phyloP scores from a whole-genome alignment of 2,797 vertebrate genomes.

The Anabacerthia variegaticeps region DNA sequence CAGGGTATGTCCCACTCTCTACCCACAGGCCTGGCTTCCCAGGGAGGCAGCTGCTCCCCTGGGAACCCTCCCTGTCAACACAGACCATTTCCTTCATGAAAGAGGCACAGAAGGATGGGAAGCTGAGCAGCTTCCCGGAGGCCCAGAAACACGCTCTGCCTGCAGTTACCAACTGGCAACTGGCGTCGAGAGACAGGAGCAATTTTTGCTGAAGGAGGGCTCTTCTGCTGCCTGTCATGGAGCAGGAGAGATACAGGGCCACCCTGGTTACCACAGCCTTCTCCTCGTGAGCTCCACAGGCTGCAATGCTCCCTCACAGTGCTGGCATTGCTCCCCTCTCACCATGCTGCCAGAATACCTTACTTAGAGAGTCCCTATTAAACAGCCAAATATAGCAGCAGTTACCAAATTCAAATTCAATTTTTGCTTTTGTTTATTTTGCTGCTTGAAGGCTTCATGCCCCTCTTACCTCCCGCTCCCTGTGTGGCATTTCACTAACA shows the following conservation, averaged over 20 bases:
- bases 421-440: neutral
- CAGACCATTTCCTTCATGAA: neutral
- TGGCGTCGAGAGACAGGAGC: neutral
- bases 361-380: neutral
- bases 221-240: fast-evolving
- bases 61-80: neutral
- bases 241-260: neutral
- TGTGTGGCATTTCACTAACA: neutral
- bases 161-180: fast-evolving
- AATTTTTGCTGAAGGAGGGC: neutral
- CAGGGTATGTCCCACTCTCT: neutral
- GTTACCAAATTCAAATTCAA: neutral
- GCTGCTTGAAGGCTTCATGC: neutral
- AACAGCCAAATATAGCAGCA: neutral
- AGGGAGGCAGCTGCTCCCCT: neutral
- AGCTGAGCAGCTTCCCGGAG: neutral
- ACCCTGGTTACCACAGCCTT: neutral
- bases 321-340: fast-evolving
- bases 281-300: neutral
- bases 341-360: neutral
- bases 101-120: neutral
- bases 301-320: neutral
- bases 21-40: neutral
- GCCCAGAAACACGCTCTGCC: neutral
- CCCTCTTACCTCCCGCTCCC: neutral